phyloP scores from a whole-genome alignment of 1,140 invertebrate genomes.

The Penaeus vannamei region DNA sequence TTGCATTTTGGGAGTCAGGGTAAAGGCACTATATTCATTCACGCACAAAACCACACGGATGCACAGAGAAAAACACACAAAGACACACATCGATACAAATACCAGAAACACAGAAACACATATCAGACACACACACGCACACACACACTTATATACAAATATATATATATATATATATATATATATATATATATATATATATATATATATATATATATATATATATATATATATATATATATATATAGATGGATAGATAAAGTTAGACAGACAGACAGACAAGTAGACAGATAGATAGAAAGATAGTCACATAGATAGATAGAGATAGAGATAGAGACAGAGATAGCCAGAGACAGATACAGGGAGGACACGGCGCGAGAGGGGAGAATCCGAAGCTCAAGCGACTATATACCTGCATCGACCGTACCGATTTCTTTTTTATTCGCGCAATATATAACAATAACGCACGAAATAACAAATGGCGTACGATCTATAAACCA shows the following conservation, averaged over 20 bases:
- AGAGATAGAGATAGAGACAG: background rate
- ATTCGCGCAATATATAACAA: no score
- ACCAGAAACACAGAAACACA: background rate
- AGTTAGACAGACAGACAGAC: background rate
- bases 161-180: background rate
- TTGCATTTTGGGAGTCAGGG: no score
- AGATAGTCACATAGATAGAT: background rate
- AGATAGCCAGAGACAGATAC: background rate
- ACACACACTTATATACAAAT: conserved; percentile 14
- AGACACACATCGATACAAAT: no score
- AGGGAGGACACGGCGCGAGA: background rate
- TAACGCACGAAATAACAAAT: no score
- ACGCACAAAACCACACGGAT: no score
- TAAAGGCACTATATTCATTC: no score
- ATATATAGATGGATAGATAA: background rate
- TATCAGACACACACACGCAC: conserved; percentile 32
- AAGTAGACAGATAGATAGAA: background rate
- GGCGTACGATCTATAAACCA: no score
- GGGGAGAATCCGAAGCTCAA: no score
- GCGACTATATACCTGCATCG: no score
- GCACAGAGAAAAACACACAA: no score
- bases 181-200: background rate
- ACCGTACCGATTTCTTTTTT: no score
- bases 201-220: background rate
- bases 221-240: background rate